phyloP scores from a whole-genome alignment of 1,140 invertebrate species.

The Drosophila hydei region DNA sequence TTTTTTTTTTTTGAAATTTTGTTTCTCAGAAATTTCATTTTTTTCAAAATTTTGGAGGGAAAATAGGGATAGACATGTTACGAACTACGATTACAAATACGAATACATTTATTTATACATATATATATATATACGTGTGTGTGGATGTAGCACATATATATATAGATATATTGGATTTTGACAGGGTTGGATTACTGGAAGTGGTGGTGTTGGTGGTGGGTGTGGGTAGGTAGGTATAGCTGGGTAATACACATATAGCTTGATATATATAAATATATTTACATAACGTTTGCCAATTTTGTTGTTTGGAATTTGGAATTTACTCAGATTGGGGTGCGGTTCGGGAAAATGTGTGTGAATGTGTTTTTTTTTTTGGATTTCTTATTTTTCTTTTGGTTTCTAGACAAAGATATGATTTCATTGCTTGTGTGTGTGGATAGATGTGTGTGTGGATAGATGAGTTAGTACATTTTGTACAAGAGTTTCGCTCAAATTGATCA shows the following conservation, averaged over 20 bases:
- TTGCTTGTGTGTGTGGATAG: slow-evolving; percentile 15
- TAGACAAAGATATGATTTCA: slow-evolving; percentile 20
- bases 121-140: slow-evolving; percentile 22
- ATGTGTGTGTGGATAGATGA: neutral
- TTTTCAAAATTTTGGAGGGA: slow-evolving; percentile 47
- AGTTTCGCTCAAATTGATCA: slow-evolving; percentile 5
- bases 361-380: neutral
- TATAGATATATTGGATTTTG: slow-evolving; percentile 19
- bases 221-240: slow-evolving; percentile 2
- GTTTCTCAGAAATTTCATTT: slow-evolving; percentile 51
- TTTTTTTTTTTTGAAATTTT: slow-evolving; percentile 49
- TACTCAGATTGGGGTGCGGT: slow-evolving; percentile 16
- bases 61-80: slow-evolving; percentile 63
- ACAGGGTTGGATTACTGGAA: slow-evolving; percentile 5
- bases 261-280: slow-evolving; percentile 15
- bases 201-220: slow-evolving; percentile 1
- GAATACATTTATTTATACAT: slow-evolving; percentile 49
- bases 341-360: slow-evolving; percentile 1
- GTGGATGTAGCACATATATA: slow-evolving; percentile 24
- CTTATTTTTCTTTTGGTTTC: slow-evolving; percentile 13
- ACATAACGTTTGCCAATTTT: slow-evolving; percentile 38
- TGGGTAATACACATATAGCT: slow-evolving; percentile 33
- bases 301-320: slow-evolving; percentile 33
- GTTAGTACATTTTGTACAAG: slow-evolving; percentile 27
- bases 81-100: slow-evolving; percentile 57